Evolutionary conservation across 2,797 vertebrate genomes (phyloP).

Genomic region (Fringilla coelebs): DNA sequence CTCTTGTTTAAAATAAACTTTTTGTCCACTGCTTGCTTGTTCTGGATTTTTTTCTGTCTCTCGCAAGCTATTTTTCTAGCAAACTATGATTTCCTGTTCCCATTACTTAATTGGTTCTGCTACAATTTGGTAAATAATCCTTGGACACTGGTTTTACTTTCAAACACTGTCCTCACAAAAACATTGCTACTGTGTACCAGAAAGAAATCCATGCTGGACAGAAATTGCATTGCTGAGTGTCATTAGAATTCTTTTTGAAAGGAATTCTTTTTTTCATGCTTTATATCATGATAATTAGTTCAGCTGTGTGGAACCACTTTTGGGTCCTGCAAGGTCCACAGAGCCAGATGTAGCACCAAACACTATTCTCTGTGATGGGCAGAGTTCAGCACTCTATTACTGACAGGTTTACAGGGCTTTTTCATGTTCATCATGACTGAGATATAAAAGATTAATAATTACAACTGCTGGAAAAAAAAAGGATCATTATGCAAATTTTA

Average conservation of each 20-base stretch:
- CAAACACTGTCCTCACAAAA: neutral
- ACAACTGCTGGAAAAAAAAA: neutral
- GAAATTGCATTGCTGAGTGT: neutral
- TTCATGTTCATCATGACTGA: neutral
- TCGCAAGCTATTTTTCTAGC: neutral
- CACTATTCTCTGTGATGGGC: neutral
- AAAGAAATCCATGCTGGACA: neutral
- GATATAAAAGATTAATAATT: neutral
- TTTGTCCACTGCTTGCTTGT: neutral
- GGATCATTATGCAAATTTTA: neutral
- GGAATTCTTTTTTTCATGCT: neutral
- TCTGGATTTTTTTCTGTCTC: neutral
- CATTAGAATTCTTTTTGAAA: neutral
- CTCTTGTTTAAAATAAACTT: neutral
- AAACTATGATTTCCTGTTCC: neutral
- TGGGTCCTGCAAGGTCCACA: neutral
- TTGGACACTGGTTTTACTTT: neutral
- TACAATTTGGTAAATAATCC: neutral
- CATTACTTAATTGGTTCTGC: neutral
- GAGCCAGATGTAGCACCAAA: neutral
- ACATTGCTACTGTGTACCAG: neutral
- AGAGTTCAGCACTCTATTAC: neutral
- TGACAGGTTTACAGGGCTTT: neutral
- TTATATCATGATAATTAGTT: neutral
- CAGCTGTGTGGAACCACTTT: neutral